Evolutionary conservation across 2,888 invertebrate species (phyloP), one percentile per base, ranked within the genome.

Genomic region (Galeruca laticollis): DNA sequence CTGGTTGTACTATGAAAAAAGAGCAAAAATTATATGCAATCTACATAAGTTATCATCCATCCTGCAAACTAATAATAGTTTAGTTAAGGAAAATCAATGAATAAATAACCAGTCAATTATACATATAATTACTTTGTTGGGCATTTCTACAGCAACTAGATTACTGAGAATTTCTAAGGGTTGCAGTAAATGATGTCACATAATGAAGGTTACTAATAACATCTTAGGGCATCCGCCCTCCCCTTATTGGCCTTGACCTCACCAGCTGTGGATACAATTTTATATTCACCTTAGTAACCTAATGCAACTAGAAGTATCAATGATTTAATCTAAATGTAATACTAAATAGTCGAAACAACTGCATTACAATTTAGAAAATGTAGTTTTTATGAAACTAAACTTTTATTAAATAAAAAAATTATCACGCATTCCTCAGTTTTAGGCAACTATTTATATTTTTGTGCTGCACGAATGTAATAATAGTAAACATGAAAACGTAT

Each of bases 161-260:
- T 57, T 18, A 57, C 35, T 10, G 18, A 15, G 47, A 59, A 63
- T 26, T 63, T 43, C 33, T 49, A 64, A 47, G 67, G 49, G 40
- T 68, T 71, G 61, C 15, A 57, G 33, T 35, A 71, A 68, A 59
- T 69, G 40, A 57, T 40, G 62, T 69, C 54, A 67, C 68, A 73
- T 26, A 40, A n/a, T 43, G 54, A 63, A 62, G 59, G 67, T 66
- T 70, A 31, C 20, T 59, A 61, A 56, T 63, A 57, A 54, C 57
- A 33, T 60, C 21, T 59, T 26, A 75, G 79, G 77, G 80, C 75
- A 73, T 74, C 80, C 80, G 80, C 80, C 82, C 81, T 80, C 76
- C 70, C 81, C 80, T 76, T 71, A 71, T 64, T 73, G 77, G 78
- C 82, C 82, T 82, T 82, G 82, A 81, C 82, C 82, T 77, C 77